Evolutionary conservation across 2,113 vertebrate genomes (phyloP), one percentile per base, ranked within the genome.

Genomic region (Lates calcarifer): DNA sequence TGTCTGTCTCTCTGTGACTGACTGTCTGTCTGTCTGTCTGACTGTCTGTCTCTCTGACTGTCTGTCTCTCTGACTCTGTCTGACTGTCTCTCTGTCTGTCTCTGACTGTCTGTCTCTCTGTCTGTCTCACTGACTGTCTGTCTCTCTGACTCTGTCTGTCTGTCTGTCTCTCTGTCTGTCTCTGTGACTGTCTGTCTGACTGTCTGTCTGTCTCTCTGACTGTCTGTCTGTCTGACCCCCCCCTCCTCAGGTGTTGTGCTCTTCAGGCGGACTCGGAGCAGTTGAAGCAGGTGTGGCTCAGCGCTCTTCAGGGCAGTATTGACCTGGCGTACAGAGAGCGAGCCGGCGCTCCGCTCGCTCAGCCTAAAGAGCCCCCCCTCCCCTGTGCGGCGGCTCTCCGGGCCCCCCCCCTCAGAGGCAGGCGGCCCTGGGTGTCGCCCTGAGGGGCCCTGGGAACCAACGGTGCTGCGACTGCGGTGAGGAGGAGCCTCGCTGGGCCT

Each of bases 181-280:
- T n/a, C n/a, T n/a, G n/a, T n/a, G n/a, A n/a, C n/a, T n/a, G n/a
- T n/a, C n/a, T n/a, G n/a, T n/a, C n/a, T n/a, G n/a, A n/a, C n/a
- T n/a, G n/a, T n/a, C n/a, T n/a, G n/a, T n/a, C n/a, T n/a, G n/a
- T n/a, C n/a, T n/a, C n/a, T n/a, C n/a, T n/a, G n/a, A n/a, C n/a
- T n/a, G n/a, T n/a, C n/a, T n/a, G n/a, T n/a, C n/a, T n/a, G n/a
- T n/a, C n/a, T n/a, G n/a, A n/a, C n/a, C n/a, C n/a, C n/a, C n/a
- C n/a, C n/a, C n/a, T n/a, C n/a, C n/a, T 41, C 51, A 96, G 96
- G 82, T 92, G 93, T 53, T 96, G 96, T 57, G 91, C 90, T 20
- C 93, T 96, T 4, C 96, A 96, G 89, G 94, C 95, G 0, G 95
- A 96, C 69, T 96, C 96, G 0, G 95, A 96, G 65, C 89, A 84